Base-by-base conservation (phyloP, 2,113 vertebrate genomes). In the Hippopotamus amphibius region DNA sequence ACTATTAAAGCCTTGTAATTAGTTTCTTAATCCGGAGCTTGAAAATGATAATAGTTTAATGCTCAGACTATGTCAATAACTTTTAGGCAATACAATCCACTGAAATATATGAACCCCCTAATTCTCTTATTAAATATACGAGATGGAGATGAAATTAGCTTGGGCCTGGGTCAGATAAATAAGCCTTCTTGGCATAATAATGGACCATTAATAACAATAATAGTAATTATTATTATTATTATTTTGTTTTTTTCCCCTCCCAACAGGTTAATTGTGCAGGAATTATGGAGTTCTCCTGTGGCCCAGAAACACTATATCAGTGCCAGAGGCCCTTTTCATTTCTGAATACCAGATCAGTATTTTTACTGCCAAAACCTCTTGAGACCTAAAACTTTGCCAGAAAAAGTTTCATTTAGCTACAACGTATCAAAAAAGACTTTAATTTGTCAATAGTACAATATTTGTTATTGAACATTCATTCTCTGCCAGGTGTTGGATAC, bases 1-100 rank as follows among this genome's bases (percentile, higher is more conserved):
- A 98, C 98, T 97, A 97, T 97, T 98, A 98, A 97, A 96, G 96
- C 90, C 97, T 98, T 96, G 88, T 98, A 98, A 99, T 98, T 98
- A 98, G 93, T 94, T 98, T 92, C 95, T 97, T 98, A 98, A 98
- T 98, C 97, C 83, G 88, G 72, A 96, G 93, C 94, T 98, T 98
- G 96, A 95, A 95, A 95, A 61, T 61, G 95, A 97, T 98, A 98
- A 98, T 90, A 92, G 97, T 97, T 98, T 98, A 98, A 98, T 97
- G 97, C 96, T 96, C 89, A 97, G 95, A 92, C 92, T 97, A 48
- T 97, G 97, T 98, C 98, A 98, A 98, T 98, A 98, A 98, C 82
- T 85, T 95, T 97, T 16, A 96, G 91, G 96, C 92, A 97, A 97
- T 94, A 97, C 53, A 95, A 97, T 43, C 87, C 95, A 76, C 91